These are phyloP conservation scores for Pardalotus punctatus DNA, from an alignment of 2,113 vertebrate genomes.

Conservation along the genomic window DNA sequence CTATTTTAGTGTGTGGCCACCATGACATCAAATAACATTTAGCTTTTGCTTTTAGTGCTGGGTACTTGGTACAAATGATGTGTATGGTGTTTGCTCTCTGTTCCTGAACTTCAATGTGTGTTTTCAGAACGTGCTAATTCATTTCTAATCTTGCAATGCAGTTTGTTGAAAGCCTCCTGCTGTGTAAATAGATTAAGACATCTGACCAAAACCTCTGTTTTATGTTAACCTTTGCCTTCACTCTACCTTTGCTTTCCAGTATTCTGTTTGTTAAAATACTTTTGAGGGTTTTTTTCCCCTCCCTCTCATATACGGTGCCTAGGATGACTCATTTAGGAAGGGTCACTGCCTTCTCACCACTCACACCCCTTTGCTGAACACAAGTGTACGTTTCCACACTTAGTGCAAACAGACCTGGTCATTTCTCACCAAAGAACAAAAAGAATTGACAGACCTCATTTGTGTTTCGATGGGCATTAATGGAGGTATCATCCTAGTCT, in stretches of 20 bases:
- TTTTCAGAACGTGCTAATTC: background rate
- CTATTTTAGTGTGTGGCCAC: background rate
- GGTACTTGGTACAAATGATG: background rate
- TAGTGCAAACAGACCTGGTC: background rate
- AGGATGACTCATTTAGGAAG: background rate
- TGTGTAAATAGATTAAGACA: slow-evolving; percentile 9
- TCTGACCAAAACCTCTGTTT: background rate
- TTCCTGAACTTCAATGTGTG: background rate
- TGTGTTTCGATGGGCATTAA: background rate
- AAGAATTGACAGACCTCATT: background rate
- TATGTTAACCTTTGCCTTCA: background rate
- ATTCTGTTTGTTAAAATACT: background rate
- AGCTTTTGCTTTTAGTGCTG: background rate
- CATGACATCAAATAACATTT: background rate
- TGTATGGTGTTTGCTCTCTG: background rate
- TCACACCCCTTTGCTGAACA: background rate
- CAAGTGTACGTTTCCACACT: background rate
- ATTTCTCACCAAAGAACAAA: background rate
- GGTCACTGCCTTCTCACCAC: background rate
- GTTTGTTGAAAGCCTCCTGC: background rate
- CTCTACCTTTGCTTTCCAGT: background rate
- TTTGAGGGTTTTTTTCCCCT: rapidly evolving
- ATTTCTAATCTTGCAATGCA: background rate
- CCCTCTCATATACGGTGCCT: background rate
- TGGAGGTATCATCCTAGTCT: background rate